Evolutionary conservation across 2,113 vertebrate species (phyloP).

Genomic region (Chrysochloris asiatica): DNA sequence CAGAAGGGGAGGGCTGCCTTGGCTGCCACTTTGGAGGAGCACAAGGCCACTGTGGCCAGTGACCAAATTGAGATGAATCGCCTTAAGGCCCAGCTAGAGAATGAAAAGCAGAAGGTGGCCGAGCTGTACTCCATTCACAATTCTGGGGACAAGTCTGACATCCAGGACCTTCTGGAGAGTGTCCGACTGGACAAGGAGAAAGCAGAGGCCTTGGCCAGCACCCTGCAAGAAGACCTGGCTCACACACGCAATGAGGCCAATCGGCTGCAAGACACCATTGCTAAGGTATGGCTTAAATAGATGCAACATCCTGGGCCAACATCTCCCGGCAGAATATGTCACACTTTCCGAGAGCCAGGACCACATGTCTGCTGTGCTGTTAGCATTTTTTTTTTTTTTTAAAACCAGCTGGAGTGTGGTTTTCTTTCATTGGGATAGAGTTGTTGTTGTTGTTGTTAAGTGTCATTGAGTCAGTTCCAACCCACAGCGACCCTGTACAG

Average conservation of each 20-base stretch:
- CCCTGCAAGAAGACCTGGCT: slow-evolving; percentile 91
- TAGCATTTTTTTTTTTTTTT: no score
- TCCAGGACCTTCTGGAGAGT: slow-evolving; percentile 93
- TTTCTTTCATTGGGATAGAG: background rate
- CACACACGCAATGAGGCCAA: slow-evolving; percentile 90
- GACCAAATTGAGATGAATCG: slow-evolving; percentile 93
- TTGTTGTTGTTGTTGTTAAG: no score
- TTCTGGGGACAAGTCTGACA: slow-evolving; percentile 92
- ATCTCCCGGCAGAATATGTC: background rate
- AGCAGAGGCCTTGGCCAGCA: slow-evolving; percentile 89
- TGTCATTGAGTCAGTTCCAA: no score
- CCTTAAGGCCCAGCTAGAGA: slow-evolving; percentile 92
- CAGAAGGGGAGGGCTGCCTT: slow-evolving; percentile 89
- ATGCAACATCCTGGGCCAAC: no score
- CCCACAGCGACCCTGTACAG: no score
- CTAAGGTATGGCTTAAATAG: slow-evolving; percentile 93
- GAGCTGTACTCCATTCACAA: slow-evolving; percentile 95
- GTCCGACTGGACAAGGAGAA: slow-evolving; percentile 94
- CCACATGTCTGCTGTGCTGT: no score
- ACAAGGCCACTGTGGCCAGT: slow-evolving; percentile 88
- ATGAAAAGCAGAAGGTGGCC: slow-evolving; percentile 93
- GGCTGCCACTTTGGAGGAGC: slow-evolving; percentile 90
- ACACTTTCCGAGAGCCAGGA: background rate
- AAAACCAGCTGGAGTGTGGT: background rate
- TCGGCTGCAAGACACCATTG: slow-evolving; percentile 90